Evolutionary conservation across 30 jellyfish, hydroid and myxozoan species (phyloP).

Genomic region (Rhopilema esculentum): DNA sequence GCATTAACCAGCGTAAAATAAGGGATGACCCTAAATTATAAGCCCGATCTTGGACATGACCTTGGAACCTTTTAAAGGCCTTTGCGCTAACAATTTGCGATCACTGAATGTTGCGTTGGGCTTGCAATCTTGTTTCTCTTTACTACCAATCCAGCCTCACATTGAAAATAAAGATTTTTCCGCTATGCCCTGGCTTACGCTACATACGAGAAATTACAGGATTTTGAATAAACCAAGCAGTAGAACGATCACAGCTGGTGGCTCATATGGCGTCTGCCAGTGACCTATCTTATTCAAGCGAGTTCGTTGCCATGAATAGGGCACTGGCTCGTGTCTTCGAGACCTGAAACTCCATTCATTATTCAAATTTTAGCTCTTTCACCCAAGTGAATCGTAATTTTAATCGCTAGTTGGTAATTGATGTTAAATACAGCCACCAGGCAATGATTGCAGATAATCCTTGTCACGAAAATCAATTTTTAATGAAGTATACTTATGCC

Average conservation of each 20-base stretch:
- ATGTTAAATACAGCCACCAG: conserved; percentile 45
- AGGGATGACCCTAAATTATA: too few species aligned
- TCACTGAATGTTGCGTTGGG: too few species aligned
- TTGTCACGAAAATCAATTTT: conserved; percentile 25
- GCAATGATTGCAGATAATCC: conserved; percentile 25
- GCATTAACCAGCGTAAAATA: too few species aligned
- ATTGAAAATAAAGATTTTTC: background rate
- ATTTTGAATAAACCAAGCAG: background rate
- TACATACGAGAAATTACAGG: too few species aligned
- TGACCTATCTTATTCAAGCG: conserved; percentile 10
- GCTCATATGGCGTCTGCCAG: conserved; percentile 17
- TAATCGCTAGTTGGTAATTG: background rate
- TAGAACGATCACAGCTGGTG: conserved; percentile 8
- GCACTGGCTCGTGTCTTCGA: conserved; percentile 34
- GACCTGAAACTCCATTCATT: conserved; percentile 42
- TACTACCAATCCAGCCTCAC: too few species aligned
- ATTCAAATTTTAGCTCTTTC: conserved; percentile 43
- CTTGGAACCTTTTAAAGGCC: too few species aligned
- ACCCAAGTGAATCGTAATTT: conserved; percentile 6
- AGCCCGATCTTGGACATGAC: too few species aligned
- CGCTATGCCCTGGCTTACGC: too few species aligned
- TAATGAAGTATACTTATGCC: conserved; percentile 16
- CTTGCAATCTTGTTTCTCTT: too few species aligned
- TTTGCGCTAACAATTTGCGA: too few species aligned
- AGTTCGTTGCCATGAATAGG: conserved; percentile 35